Conservation (phyloP, 2,888 invertebrate species). For the Clivina fossor region DNA sequence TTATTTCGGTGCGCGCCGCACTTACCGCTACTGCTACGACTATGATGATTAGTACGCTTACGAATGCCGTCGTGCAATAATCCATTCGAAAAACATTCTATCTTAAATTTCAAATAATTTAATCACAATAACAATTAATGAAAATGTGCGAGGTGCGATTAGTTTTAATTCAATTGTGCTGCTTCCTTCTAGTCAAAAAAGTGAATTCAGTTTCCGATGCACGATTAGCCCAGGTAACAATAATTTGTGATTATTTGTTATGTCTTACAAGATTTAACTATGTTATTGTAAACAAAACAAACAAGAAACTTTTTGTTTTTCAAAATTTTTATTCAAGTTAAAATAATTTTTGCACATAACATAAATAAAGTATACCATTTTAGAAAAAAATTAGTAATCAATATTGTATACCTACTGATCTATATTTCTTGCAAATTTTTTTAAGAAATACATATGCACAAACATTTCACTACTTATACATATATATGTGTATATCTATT, state of each 20-base stretch:
- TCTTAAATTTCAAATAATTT: conserved; percentile 15
- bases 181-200: conserved; percentile 15
- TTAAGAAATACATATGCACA: conserved; percentile 12
- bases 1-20: conserved; percentile 45
- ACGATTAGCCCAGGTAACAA: conserved; percentile 45
- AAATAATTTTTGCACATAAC: background rate
- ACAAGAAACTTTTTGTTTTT: conserved; percentile 1
- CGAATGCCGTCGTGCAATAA: conserved; percentile 36
- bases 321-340: background rate
- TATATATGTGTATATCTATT: conserved; percentile 12
- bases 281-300: background rate
- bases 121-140: conserved; percentile 3
- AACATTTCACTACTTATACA: conserved; percentile 14
- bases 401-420: conserved; percentile 14
- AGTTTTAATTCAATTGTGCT: conserved; percentile 35
- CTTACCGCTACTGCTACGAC: too few species aligned
- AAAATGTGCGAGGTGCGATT: conserved; percentile 19
- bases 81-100: conserved; percentile 18
- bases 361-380: too few species aligned
- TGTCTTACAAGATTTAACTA: background rate
- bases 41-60: conserved; percentile 42
- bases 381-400: too few species aligned
- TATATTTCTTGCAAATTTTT: conserved; percentile 13
- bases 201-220: conserved; percentile 40
- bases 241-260: conserved; percentile 8